Base-by-base conservation (phyloP, 2,113 vertebrate species). In the Rattus rattus region DNA sequence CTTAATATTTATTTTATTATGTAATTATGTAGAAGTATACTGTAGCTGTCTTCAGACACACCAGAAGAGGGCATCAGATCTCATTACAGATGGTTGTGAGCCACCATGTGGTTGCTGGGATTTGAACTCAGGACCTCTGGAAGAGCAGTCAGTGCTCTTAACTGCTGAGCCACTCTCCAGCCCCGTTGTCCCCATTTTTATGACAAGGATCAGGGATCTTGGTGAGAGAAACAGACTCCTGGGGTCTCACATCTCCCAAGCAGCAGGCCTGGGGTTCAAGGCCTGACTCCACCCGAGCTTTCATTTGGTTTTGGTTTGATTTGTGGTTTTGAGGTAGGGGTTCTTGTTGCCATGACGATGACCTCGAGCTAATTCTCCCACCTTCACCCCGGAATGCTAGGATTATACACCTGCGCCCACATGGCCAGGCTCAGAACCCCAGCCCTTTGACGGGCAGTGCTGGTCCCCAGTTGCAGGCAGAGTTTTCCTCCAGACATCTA, bases 321-420 rank as follows among this genome's bases (percentile, higher is more conserved):
- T 11, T 80, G 52, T 77, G 47, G 20, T 56, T 59, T 22, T 59
- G 79, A 56, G 4, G 30, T n/a, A 52, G 79, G 33, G 52, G n/a
- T 33, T 81, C 79, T 56, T n/a, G 30, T 56, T 81, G 52, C 33
- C 33, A 12, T 56, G 49, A 28, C 43, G 2, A 77, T 30, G 47
- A 49, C 30, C 47, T 56, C 56, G 77, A 56, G 36, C 49, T 80
- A 24, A 19, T n/a, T 54, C 54, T 61, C 54, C 77, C 13, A 2
- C 80, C 80, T n/a, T 83, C 12, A 39, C 19, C 52, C 14, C 52
- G 14, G 54, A 36, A 22, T 26, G 33, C 80, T 84, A 52, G 54
- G 36, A n/a, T 47, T 63, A 8, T 26, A 30, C 4, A 1, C n/a
- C 28, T 43, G 61, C 1, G 1, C 81, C 3, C 1, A 5, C 36